Evolutionary conservation across 2,113 vertebrate genomes (phyloP).

Genomic region (Equus quagga): DNA sequence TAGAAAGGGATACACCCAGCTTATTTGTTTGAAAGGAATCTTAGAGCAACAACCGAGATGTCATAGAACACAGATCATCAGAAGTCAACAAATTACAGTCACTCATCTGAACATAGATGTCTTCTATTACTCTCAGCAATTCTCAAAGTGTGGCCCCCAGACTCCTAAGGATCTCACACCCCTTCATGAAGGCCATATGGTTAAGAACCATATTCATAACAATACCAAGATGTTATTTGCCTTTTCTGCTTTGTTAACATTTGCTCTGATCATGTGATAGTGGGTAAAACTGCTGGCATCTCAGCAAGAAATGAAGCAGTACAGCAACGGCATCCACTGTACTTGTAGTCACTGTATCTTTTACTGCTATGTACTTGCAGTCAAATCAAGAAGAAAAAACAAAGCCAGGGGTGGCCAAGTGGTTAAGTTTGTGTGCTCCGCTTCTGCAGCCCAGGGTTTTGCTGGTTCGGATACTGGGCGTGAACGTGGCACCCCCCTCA

Average conservation of each 20-base stretch:
- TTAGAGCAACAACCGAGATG: background rate
- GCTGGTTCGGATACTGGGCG: too few species aligned
- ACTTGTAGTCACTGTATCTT: background rate
- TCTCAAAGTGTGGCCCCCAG: background rate
- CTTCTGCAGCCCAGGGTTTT: too few species aligned
- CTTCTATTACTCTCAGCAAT: background rate
- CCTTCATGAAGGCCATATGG: background rate
- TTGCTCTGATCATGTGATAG: background rate
- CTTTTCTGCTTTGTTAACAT: background rate
- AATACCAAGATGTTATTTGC: background rate
- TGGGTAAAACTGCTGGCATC: background rate
- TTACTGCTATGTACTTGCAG: background rate
- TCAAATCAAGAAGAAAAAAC: background rate
- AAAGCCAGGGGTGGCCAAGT: too few species aligned
- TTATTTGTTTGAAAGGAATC: background rate
- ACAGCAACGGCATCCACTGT: background rate
- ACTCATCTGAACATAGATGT: background rate
- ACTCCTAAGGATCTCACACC: background rate
- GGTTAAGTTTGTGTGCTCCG: too few species aligned
- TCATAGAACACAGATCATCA: background rate
- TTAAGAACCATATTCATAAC: background rate
- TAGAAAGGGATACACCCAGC: background rate
- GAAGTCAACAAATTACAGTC: background rate
- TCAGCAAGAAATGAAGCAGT: background rate
- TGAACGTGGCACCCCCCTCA: too few species aligned